Base-by-base conservation (phyloP, 1,140 invertebrate species). In the Venustaconcha ellipsiformis region DNA sequence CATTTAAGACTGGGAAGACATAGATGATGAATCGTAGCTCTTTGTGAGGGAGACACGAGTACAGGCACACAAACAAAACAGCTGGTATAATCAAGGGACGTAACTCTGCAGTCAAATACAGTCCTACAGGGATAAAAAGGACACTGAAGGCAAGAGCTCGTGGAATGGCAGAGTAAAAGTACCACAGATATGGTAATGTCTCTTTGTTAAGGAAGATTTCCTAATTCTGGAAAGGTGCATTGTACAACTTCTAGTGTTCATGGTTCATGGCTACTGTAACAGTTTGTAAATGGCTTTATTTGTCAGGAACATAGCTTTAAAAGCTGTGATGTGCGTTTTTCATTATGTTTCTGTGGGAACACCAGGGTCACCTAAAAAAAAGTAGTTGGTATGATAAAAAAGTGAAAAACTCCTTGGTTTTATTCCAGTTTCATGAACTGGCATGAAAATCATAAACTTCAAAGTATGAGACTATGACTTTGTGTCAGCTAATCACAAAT, bases 21-120 rank as follows among this genome's bases (percentile, higher is more conserved):
- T 99, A 99, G 69, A 99, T 96, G 76, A 99, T 98, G 89, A 99
- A 99, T 57, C 99, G 92, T 13, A 99, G 92, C 90, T 99, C 99
- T 89, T 99, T 99, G 87, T 99, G 99, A 2, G 98, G 98, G 66
- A 99, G 89, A 87, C 99, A 94, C 13, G 98, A 99, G 89, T 96
- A 99, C 5, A 98, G 83, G 18, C 95, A 77, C 48, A 99, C 93
- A 91, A 97, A 99, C n/a, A 92, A 86, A 4, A 98, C 70, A 8
- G 94, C 93, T 67, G 96, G 95, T 66, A 94, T 85, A 1, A 94
- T 90, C 59, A 98, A 85, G 60, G 92, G 91, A 67, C 94, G 88
- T 60, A 94, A 91, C 82, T 96, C 92, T 72, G 91, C 89, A 84
- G 97, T 95, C 75, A 94, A 89, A 70, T 93, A 92, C 30, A 95